A percentile compares a stretch with the other conserved stretches of the same genome.
Evolutionary conservation across 2,797 vertebrate genomes (phyloP).

Genomic region (Sparidentex hasta): DNA sequence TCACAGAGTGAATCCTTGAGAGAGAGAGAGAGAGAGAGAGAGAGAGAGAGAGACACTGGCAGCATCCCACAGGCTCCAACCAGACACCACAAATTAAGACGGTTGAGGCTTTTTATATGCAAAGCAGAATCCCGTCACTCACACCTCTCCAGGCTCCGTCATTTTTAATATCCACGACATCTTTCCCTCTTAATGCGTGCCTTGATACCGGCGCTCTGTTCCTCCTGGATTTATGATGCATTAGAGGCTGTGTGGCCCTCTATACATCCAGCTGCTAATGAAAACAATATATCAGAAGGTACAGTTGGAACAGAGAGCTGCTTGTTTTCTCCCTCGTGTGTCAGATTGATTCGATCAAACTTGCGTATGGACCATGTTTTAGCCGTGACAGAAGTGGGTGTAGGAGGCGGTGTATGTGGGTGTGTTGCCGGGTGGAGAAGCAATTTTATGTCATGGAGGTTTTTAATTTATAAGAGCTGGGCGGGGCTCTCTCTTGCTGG

Average conservation of each 20-base stretch:
- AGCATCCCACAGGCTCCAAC: conserved; percentile 18
- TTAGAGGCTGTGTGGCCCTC: conserved; percentile 27
- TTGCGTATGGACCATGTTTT: conserved; percentile 17
- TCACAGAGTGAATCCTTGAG: conserved; percentile 16
- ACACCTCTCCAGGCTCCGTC: conserved; percentile 4
- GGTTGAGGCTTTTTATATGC: conserved; percentile 3
- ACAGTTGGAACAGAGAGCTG: conserved; percentile 22
- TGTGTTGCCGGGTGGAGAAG: neutral
- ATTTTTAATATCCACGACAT: conserved; percentile 30
- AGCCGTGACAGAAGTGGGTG: conserved; percentile 3
- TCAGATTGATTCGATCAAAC: conserved; percentile 41
- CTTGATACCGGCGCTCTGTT: conserved; percentile 7
- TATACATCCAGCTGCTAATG: conserved; percentile 29
- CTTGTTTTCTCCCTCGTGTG: conserved; percentile 6
- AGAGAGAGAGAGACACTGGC: neutral
- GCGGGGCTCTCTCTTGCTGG: neutral
- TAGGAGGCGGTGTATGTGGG: conserved; percentile 1
- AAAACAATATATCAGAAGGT: conserved; percentile 55
- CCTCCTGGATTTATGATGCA: conserved; percentile 54
- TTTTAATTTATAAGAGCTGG: conserved; percentile 30
- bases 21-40: too few species aligned
- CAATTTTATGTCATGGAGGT: conserved; percentile 13
- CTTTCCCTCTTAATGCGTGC: conserved; percentile 24
- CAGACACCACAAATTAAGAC: neutral
- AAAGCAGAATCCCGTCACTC: conserved; percentile 30